Base-by-base conservation (phyloP, 2,888 invertebrate genomes). In the Chironomus riparius region DNA sequence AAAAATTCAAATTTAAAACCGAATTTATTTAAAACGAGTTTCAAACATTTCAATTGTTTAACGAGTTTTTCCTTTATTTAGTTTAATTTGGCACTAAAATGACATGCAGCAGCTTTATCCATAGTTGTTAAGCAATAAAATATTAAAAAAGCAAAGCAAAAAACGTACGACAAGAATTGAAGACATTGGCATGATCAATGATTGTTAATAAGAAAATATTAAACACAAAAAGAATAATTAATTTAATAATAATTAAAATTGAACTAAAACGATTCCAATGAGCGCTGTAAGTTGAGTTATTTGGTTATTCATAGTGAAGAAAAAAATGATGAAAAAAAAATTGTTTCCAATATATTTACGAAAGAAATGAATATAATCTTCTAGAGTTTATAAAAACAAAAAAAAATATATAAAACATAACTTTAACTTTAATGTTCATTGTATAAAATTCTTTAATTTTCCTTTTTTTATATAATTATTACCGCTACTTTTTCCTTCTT, bases 201-300 rank as follows among this genome's bases (percentile, higher is more conserved):
- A 65, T 62, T 62, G 62, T 62, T 62, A 62, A 62, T 65, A 24
- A 56, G 56, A 56, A n/a, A n/a, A 56, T 56, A 56, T 56, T 38
- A 38, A 1, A 38, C 38, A 38, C 1, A 38, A 38, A 7, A 38
- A 38, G 10, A 28, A 28, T n/a, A n/a, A n/a, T n/a, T n/a, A 28
- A 28, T 4, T 15, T 50, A 28, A 68, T 68, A 28, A 28, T 22
- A 38, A 68, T 28, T 28, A n/a, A 68, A 38, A 28, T 22, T 15
- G 72, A 72, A 72, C 72, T 74, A 74, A 74, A 74, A 74, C 68
- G 68, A 74, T 74, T 74, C 74, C 74, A 74, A 21, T 74, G 24
- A 61, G 74, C 12, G 74, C 65, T 74, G 74, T 74, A 74, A 65
- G 74, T 74, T 74, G n/a, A 74, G 47, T 28, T 48, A 71, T 71